Evolutionary conservation across 2,888 invertebrate species (phyloP), one percentile per base, ranked within the genome.

Genomic region (Lasioglossum calceatum): DNA sequence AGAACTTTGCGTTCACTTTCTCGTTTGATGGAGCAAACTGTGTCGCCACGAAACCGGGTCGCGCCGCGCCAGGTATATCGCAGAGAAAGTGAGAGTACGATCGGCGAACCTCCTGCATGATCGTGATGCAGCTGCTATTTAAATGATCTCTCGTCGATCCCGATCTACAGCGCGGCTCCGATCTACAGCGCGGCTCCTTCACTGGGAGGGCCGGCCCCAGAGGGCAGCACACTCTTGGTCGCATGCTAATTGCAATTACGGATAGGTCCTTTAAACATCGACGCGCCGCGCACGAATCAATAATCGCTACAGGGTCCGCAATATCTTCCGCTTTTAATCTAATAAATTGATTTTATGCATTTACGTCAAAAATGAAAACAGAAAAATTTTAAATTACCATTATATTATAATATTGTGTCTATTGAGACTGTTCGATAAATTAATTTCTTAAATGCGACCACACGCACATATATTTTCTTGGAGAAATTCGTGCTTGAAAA

Each of bases 1-100:
- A 88, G 87, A 82, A 87, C 86, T 23, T 54, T 86, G 88, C 92
- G 88, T 92, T 93, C 93, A 93, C 94, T 94, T 94, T 94, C 94
- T 91, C 93, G 91, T 92, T 92, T 91, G 91, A 87, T 81, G 85
- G 83, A 79, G 85, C 86, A 83, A 89, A 92, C 87, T 89, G 91
- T 92, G 90, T 92, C 93, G 91, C 85, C 3, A 79, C 90, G 91
- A 82, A 94, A 93, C 91, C 93, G 90, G 94, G 94, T 93, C 54
- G 54, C 94, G 92, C 81, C 54, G 54, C 94, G 92, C 81, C 84
- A 77, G 77, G 81, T 84, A 89, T 88, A 91, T 89, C 91, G 90
- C 89, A 92, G 94, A 93, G 94, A 94, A 94, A 94, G 94, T 94
- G 94, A 94, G 93, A 94, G 94, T 94, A 91, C 89, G 87, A 91